These are phyloP conservation scores for Blastobasis adustella DNA, from an alignment of 2,888 invertebrate genomes.

Conservation along the genomic window DNA sequence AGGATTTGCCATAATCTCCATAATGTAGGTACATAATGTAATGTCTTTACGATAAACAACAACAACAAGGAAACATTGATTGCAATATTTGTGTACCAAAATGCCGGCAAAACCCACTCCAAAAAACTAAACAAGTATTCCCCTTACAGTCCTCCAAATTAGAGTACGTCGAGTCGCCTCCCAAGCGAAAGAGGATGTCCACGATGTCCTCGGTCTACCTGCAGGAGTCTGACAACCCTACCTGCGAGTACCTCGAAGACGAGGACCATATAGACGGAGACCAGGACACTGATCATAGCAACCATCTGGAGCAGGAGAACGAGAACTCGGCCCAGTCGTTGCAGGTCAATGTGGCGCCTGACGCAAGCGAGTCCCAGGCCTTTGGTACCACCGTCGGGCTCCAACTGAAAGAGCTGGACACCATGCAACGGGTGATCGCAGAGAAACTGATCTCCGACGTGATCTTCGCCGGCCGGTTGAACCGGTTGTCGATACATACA, in stretches of 20 bases:
- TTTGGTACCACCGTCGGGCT: constrained; percentile 11
- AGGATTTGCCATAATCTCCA: no score
- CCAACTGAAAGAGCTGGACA: constrained; percentile 6
- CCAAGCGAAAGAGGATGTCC: not conserved
- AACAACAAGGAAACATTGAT: no score
- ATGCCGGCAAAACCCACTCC: no score
- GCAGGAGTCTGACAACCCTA: not conserved
- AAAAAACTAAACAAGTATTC: no score
- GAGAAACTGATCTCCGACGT: constrained; percentile 19
- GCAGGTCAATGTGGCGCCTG: not conserved
- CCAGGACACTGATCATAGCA: not conserved
- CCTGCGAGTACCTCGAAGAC: not conserved
- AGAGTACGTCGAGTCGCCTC: not conserved
- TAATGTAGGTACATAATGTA: no score
- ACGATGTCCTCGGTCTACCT: not conserved
- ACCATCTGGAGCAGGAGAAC: not conserved
- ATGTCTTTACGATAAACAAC: no score
- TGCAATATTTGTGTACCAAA: no score
- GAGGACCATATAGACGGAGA: not conserved
- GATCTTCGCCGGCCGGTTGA: constrained; percentile 4
- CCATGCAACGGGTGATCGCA: constrained; percentile 13
- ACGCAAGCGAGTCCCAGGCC: constrained; percentile 3
- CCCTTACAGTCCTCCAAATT: no score
- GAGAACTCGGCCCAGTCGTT: not conserved
- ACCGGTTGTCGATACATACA: no score